Evolutionary conservation across 2,888 invertebrate genomes (phyloP).

Genomic region (Cheilosia vernalis): DNA sequence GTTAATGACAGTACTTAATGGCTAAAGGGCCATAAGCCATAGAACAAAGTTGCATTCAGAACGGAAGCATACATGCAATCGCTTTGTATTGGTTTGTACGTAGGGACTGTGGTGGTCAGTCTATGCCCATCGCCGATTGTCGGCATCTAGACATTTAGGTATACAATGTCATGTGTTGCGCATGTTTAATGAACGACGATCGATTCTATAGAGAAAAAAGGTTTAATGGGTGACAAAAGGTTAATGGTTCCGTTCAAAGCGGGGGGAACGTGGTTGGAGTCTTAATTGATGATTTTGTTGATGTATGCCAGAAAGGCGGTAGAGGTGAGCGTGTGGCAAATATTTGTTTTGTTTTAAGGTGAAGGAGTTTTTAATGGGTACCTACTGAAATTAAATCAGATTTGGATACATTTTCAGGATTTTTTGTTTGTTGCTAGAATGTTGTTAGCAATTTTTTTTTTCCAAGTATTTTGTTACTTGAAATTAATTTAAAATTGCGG

Average conservation of each 20-base stretch:
- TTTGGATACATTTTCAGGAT: no score
- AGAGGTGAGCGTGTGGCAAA: neutral
- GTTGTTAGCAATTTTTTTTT: neutral
- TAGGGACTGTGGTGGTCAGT: constrained; percentile 26
- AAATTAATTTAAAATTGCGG: neutral
- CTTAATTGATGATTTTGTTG: neutral
- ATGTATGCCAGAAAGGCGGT: neutral
- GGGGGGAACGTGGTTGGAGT: constrained; percentile 24
- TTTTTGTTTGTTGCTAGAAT: neutral
- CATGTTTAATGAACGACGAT: constrained; percentile 48
- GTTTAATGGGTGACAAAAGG: constrained; percentile 49
- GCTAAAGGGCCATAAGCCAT: constrained; percentile 44
- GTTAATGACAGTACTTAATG: constrained; percentile 63
- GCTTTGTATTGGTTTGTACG: constrained; percentile 26
- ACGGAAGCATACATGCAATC: constrained; percentile 65
- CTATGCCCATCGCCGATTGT: constrained; percentile 10
- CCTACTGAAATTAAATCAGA: no score
- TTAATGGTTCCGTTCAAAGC: constrained; percentile 51
- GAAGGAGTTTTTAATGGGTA: no score
- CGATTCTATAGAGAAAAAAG: constrained; percentile 21
- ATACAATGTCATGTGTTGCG: constrained; percentile 40
- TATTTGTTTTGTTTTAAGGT: neutral
- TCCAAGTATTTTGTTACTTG: neutral
- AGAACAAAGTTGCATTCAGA: constrained; percentile 42
- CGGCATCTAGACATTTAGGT: constrained; percentile 13